Evolutionary conservation across 2,888 invertebrate genomes (phyloP), one percentile per base, ranked within the genome.

Genomic region (Villa cingulata): DNA sequence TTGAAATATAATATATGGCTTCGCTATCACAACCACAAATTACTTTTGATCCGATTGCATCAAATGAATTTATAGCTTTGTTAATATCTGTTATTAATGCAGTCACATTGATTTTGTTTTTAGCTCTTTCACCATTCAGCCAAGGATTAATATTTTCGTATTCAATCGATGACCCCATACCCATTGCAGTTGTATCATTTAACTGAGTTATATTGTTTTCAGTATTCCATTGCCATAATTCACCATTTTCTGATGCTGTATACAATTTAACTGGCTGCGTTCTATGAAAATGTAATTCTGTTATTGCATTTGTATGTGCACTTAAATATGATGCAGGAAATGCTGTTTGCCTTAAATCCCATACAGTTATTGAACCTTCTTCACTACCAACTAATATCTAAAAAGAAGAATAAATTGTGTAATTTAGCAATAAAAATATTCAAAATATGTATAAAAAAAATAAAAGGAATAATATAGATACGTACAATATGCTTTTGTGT

Each of bases 221-320:
- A 59, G 81, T 79, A 52, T 85, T 82, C 92, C 92, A 94, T 61
- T 90, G 86, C 87, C 90, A 91, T 4, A 92, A 68, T 63, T 89
- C 86, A 0, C 92, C 92, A 41, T 81, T 80, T 44, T 66, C 74
- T 0, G 91, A 86, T 60, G 86, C 81, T 1, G 86, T 85, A 54
- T 89, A 83, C 2, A 94, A 62, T 65, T 88, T 88, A 47, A 87
- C 82, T 0, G 91, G 89, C 58, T 86, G 78, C 49, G 83, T 80
- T 0, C 83, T 86, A 68, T 94, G 91, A 61, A 92, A 94, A 48
- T 81, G 77, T 56, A 92, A 80, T 68, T 92, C 91, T n/a, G 80
- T 81, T 17, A 92, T 83, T 54, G 80, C 73, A 43, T 79, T 77
- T 2, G 76, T 71, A 62, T 87, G 86, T 41, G 88, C 90, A 48